Conservation (phyloP, 2,113 vertebrate species). For the Pogona vitticeps region DNA sequence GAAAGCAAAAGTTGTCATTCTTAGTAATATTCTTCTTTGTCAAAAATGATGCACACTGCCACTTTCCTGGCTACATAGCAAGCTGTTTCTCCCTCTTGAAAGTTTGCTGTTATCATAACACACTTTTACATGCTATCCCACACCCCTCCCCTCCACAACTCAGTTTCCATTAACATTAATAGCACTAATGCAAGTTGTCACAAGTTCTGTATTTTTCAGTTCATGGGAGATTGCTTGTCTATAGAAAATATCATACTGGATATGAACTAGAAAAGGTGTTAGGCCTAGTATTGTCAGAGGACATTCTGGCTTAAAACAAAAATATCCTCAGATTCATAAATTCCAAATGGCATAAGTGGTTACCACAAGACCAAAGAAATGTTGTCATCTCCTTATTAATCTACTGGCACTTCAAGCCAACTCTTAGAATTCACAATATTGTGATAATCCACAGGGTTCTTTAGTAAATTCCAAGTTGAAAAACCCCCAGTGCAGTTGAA, state of each 20-base stretch:
- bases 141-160: neutral
- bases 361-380: neutral
- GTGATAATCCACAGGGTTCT: neutral
- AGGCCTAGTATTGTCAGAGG: neutral
- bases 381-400: neutral
- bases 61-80: constrained; percentile 40
- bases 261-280: neutral
- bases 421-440: neutral
- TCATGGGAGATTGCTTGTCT: neutral
- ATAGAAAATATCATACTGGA: rapidly evolving
- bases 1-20: constrained; percentile 22
- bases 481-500: neutral
- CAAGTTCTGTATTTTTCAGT: neutral
- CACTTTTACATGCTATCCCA: neutral
- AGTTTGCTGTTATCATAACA: neutral
- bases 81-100: constrained; percentile 1
- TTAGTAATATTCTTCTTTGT: neutral
- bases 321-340: neutral
- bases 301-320: constrained; percentile 13
- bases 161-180: neutral
- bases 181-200: neutral
- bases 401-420: neutral
- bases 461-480: constrained; percentile 1
- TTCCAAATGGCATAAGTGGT: neutral
- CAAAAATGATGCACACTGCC: constrained; percentile 7